These are phyloP conservation scores for Phengaris arion DNA, from an alignment of 2,888 invertebrate genomes.

Conservation along the genomic window DNA sequence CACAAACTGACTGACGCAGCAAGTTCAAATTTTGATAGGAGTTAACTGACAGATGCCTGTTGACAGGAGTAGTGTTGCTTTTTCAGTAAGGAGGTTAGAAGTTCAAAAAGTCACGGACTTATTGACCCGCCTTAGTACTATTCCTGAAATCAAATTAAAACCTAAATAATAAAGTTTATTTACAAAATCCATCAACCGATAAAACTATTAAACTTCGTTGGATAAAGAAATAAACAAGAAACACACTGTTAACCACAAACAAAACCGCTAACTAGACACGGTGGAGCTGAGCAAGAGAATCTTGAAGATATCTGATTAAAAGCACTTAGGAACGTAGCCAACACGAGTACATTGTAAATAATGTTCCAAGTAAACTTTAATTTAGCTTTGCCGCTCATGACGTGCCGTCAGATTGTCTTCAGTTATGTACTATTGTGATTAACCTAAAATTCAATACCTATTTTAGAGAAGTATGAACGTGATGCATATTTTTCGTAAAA, in stretches of 20 bases:
- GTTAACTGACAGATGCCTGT: too few species aligned
- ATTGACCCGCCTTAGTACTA: too few species aligned
- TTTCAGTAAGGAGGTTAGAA: too few species aligned
- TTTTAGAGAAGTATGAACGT: too few species aligned
- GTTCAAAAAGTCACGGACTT: too few species aligned
- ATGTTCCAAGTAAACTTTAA: background rate
- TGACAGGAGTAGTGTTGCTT: too few species aligned
- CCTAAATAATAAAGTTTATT: background rate
- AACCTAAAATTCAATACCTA: background rate
- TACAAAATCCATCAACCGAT: background rate
- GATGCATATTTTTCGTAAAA: too few species aligned
- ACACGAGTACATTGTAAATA: background rate
- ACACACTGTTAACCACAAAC: background rate
- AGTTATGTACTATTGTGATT: background rate
- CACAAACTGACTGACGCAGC: too few species aligned
- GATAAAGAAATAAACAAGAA: background rate
- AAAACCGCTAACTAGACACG: background rate
- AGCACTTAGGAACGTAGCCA: conserved; percentile 13
- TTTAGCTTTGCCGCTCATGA: background rate
- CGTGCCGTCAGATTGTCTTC: background rate
- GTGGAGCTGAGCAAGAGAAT: background rate
- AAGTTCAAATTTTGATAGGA: too few species aligned
- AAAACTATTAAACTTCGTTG: background rate
- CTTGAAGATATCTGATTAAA: conserved; percentile 20
- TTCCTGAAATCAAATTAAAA: background rate